Base-by-base conservation (phyloP, 2,113 vertebrate genomes). In the Ploceus nigricollis region DNA sequence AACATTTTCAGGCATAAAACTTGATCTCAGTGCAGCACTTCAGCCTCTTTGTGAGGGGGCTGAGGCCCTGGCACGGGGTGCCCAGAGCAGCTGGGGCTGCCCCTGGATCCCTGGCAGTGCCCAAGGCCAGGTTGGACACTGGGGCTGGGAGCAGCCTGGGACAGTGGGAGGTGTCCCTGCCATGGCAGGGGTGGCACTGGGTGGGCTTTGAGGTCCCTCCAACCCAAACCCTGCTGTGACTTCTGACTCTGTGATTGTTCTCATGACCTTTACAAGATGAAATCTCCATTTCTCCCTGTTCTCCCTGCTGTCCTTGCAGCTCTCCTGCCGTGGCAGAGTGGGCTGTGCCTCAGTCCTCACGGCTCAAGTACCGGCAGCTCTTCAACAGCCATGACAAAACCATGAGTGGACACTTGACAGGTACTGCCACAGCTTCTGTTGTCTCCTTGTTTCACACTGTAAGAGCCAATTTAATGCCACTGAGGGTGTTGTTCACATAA, bases 381-480 rank as follows among this genome's bases (percentile, higher is more conserved):
- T 99, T 99, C 97, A 99, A 99, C 96, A 99, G 99, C 91, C 99
- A 99, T 7, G 99, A 99, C 97, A 99, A 99, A 98, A 99, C 99
- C 94, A 99, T 99, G 99, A 99, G 99, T 73, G 99, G 99, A 87
- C 99, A 99, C 90, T 96, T 99, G 94, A 99, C 99, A 97, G 99
- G 99, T 99, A 98, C 87, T 86, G 77, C 31, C 75, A 13, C 53
- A 58, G n/a, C 66, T 71, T 64, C 79, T 86, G 5, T 64, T 51
- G 27, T 70, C 40, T 68, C 28, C 22, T 70, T 51, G 35, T 54
- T 42, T 40, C 0, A 0, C 54, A 39, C 66, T 85, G 7, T 33
- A 15, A 44, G 68, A 79, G 28, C 33, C 33, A 31, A 2, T 80
- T 83, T 33, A 35, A 3, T 53, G 47, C 23, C 31, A 6, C 37